These are phyloP conservation scores for Crematogaster levior DNA, from an alignment of 2,888 invertebrate genomes.

Conservation along the genomic window DNA sequence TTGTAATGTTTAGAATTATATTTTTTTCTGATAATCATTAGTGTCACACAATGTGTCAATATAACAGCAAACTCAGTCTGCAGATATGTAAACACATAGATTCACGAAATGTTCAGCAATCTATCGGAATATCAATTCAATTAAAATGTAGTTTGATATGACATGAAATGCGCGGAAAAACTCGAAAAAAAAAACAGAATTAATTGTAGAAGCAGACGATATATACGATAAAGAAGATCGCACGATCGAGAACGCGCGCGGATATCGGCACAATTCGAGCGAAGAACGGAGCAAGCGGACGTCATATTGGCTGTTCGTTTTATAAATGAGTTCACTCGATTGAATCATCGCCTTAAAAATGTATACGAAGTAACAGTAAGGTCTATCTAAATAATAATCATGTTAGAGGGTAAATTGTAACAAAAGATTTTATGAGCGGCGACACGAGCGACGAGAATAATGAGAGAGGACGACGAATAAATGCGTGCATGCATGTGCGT, in stretches of 20 bases:
- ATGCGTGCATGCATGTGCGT: conserved; percentile 39
- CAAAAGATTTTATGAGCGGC: conserved; percentile 84
- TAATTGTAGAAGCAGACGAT: conserved; percentile 4
- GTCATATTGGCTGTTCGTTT: conserved; percentile 84
- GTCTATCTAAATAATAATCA: conserved; percentile 85
- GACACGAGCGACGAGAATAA: conserved; percentile 70
- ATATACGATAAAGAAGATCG: conserved; percentile 56
- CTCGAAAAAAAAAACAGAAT: not conserved
- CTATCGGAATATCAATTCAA: not conserved
- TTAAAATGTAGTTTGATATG: not conserved
- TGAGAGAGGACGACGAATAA: conserved; percentile 46
- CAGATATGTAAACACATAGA: not conserved
- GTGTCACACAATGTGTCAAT: not conserved
- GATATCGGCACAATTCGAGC: conserved; percentile 20
- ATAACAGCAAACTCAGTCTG: not conserved
- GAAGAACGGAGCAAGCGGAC: conserved; percentile 59
- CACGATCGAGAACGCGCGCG: conserved; percentile 62
- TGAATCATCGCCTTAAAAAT: conserved; percentile 86
- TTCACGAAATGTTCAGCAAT: not conserved
- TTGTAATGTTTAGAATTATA: not conserved
- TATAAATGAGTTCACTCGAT: conserved; percentile 85
- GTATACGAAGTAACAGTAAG: conserved; percentile 86
- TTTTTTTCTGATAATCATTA: not conserved
- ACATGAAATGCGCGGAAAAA: not conserved
- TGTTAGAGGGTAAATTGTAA: conserved; percentile 83